phyloP scores from a whole-genome alignment of 1,140 invertebrate genomes.

The Asobara japonica region DNA sequence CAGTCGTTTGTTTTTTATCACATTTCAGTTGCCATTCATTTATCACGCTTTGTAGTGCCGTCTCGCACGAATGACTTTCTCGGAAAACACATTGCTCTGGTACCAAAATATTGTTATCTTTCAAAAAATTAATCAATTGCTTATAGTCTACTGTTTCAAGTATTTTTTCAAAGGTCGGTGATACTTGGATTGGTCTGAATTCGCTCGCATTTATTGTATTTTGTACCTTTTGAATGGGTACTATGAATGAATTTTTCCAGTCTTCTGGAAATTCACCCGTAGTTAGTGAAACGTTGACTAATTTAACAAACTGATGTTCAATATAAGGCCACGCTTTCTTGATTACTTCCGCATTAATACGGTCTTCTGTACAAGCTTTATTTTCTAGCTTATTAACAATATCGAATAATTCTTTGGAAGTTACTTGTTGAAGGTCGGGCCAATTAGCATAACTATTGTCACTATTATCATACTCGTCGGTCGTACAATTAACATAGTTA shows the following conservation, averaged over 20 bases:
- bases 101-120: constrained; percentile 25
- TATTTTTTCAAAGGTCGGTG: constrained; percentile 41
- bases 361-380: not conserved
- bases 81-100: constrained; percentile 33
- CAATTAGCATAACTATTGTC: too few species aligned
- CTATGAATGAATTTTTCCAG: constrained; percentile 40
- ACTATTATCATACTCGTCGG: too few species aligned
- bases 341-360: not conserved
- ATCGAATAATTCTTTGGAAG: not conserved
- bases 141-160: too few species aligned
- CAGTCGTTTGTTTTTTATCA: constrained; percentile 4
- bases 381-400: not conserved
- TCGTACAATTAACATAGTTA: too few species aligned
- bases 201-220: constrained; percentile 36
- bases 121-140: too few species aligned
- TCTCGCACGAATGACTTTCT: constrained; percentile 26
- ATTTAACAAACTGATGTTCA: not conserved
- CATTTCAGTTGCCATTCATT: constrained; percentile 15
- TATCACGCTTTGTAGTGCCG: constrained; percentile 25
- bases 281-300: constrained; percentile 35
- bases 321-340: not conserved
- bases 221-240: constrained; percentile 38
- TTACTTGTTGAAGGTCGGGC: too few species aligned
- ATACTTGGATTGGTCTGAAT: constrained; percentile 39
- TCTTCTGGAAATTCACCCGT: constrained; percentile 26